Percentiles rank a stretch among this genome's conserved stretches.
phyloP scores from a whole-genome alignment of 23 tunicate species.

The Ciona savignyi region DNA sequence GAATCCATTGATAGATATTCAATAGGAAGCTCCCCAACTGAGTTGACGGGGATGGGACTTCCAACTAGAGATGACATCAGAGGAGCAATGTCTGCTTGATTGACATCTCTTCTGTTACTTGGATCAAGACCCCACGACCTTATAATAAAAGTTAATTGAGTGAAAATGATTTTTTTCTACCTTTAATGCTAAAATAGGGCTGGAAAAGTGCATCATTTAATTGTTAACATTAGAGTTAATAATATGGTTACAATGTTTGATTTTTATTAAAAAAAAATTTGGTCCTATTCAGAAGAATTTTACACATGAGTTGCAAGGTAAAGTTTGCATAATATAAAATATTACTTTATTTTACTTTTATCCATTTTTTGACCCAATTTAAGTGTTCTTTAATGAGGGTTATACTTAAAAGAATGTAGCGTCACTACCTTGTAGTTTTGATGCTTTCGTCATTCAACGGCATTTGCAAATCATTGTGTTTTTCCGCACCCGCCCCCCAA shows the following conservation, averaged over 20 bases:
- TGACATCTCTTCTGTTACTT: slow-evolving; percentile 41
- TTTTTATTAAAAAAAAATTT: too few relatives aligned
- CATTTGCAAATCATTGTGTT: slow-evolving; percentile 9
- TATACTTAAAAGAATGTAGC: too few relatives aligned
- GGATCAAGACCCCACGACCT: slow-evolving; percentile 60
- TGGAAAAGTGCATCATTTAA: background rate
- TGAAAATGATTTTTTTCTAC: too few relatives aligned
- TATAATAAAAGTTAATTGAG: background rate
- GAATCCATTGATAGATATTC: slow-evolving; percentile 23
- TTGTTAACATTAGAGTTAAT: background rate
- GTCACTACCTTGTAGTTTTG: background rate
- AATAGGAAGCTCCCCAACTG: slow-evolving; percentile 66
- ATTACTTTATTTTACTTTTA: too few relatives aligned
- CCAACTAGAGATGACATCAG: slow-evolving; percentile 68
- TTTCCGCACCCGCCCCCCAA: slow-evolving; percentile 83
- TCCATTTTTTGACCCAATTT: too few relatives aligned
- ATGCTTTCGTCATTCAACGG: background rate
- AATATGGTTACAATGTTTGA: too few relatives aligned
- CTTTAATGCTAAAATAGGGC: background rate
- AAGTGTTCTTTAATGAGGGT: too few relatives aligned
- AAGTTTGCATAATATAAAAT: too few relatives aligned
- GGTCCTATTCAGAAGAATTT: too few relatives aligned
- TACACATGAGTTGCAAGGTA: too few relatives aligned
- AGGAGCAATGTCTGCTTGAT: slow-evolving; percentile 89
- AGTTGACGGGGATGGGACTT: slow-evolving; percentile 66